phyloP scores from a whole-genome alignment of 1,140 invertebrate genomes.

The Holcopasites calliopsidis region DNA sequence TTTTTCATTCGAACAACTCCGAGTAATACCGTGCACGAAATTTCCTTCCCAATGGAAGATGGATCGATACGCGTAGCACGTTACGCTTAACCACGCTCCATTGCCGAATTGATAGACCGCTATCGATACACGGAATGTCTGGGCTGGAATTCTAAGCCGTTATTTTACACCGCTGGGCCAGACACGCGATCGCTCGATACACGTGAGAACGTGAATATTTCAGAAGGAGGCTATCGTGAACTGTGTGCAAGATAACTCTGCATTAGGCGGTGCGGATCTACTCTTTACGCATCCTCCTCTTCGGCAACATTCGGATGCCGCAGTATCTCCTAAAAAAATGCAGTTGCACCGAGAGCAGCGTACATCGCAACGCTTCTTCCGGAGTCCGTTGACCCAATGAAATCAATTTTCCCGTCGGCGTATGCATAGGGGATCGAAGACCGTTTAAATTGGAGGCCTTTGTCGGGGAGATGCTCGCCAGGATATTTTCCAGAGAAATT shows the following conservation, averaged over 20 bases:
- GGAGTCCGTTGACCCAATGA: not conserved
- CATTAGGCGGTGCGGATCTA: too few species aligned
- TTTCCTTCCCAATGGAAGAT: not conserved
- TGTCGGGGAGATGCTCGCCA: not conserved
- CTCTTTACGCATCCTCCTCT: too few species aligned
- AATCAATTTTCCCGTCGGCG: not conserved
- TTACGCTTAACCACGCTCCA: not conserved
- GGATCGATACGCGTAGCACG: not conserved
- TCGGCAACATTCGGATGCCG: too few species aligned
- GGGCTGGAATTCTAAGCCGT: constrained; percentile 28
- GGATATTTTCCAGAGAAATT: not conserved
- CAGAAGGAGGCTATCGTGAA: not conserved
- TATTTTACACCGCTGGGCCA: constrained; percentile 22
- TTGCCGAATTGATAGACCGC: constrained; percentile 13
- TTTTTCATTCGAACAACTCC: too few species aligned
- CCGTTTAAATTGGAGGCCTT: not conserved
- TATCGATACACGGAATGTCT: not conserved
- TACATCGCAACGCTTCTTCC: too few species aligned
- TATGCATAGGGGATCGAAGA: not conserved
- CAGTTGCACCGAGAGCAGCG: too few species aligned
- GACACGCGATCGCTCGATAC: not conserved
- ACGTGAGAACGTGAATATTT: constrained; percentile 23
- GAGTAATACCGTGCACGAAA: not conserved
- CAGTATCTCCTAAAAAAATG: too few species aligned
- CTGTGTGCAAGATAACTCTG: not conserved